These are phyloP conservation scores for Atta cephalotes DNA, from an alignment of 1,140 invertebrate species.

Conservation along the genomic window DNA sequence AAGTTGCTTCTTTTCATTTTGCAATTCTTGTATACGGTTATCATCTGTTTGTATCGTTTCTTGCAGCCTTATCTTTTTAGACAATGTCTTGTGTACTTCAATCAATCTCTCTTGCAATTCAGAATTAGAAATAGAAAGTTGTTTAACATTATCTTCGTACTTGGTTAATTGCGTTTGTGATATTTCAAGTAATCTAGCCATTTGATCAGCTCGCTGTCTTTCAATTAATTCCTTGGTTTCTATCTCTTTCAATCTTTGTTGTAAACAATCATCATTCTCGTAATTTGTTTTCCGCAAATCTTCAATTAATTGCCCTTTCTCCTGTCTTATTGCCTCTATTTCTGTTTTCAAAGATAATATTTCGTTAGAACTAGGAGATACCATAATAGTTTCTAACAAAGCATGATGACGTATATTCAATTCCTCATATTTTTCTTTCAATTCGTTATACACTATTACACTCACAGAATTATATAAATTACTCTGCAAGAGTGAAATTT, in stretches of 20 bases:
- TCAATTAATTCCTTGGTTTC: slow-evolving; percentile 80
- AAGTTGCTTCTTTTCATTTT: slow-evolving; percentile 65
- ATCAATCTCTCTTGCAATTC: slow-evolving; percentile 83
- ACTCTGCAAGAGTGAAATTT: slow-evolving; percentile 77
- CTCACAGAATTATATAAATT: slow-evolving; percentile 79
- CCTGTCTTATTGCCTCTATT: slow-evolving; percentile 72
- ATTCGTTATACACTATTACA: slow-evolving; percentile 74
- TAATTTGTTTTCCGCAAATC: slow-evolving; percentile 1
- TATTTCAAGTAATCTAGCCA: slow-evolving; percentile 81
- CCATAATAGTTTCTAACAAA: slow-evolving; percentile 76
- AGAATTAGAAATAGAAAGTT: slow-evolving; percentile 79
- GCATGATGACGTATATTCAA: slow-evolving; percentile 80
- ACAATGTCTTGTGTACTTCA: slow-evolving; percentile 80
- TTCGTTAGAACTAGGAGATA: slow-evolving; percentile 46
- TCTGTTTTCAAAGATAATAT: slow-evolving; percentile 72
- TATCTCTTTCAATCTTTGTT: slow-evolving; percentile 51
- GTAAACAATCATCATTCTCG: slow-evolving; percentile 13
- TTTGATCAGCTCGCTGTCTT: slow-evolving; percentile 79
- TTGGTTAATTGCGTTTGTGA: slow-evolving; percentile 84
- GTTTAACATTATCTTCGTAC: slow-evolving; percentile 79
- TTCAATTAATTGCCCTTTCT: slow-evolving; percentile 78
- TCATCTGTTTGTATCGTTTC: slow-evolving; percentile 68
- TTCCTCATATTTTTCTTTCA: slow-evolving; percentile 81
- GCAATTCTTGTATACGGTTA: slow-evolving; percentile 60
- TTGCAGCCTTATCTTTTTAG: slow-evolving; percentile 77